A percentile compares a stretch with the other conserved stretches of the same genome.
Evolutionary conservation across 37 sponge, comb jelly and placozoan species (phyloP).

Genomic region (Theonella swinhoei): DNA sequence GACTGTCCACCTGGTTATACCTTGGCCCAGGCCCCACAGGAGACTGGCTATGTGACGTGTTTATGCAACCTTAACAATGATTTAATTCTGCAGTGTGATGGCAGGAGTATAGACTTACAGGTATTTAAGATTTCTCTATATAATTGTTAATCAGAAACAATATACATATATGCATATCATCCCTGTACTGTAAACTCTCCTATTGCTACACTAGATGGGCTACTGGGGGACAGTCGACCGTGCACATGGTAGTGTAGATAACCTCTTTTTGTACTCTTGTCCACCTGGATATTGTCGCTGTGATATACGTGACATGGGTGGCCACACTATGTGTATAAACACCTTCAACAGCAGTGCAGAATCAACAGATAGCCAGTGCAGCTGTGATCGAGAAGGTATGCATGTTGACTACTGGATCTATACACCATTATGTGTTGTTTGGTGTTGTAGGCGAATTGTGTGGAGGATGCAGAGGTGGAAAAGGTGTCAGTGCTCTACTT

Average conservation of each 20-base stretch:
- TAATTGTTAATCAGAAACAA: neutral
- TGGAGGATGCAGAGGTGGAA: constrained; percentile 44
- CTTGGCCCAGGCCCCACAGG: neutral
- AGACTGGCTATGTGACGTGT: neutral
- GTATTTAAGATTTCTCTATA: neutral
- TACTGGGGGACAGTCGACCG: neutral
- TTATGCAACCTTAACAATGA: constrained; percentile 27
- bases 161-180: neutral
- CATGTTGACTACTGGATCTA: no score
- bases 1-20: constrained; percentile 44
- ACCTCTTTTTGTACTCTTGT: constrained; percentile 36
- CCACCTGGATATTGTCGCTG: constrained; percentile 63
- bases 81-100: constrained; percentile 16
- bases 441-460: constrained; percentile 44
- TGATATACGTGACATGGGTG: neutral
- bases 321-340: constrained; percentile 2
- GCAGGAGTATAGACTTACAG: neutral
- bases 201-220: neutral
- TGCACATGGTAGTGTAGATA: neutral
- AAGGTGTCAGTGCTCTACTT: constrained; percentile 34
- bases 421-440: no score
- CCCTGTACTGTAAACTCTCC: neutral
- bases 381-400: constrained; percentile 54
- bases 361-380: constrained; percentile 36
- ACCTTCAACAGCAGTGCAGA: neutral